Conservation (phyloP, 2,113 vertebrate species). For the Ovis aries region DNA sequence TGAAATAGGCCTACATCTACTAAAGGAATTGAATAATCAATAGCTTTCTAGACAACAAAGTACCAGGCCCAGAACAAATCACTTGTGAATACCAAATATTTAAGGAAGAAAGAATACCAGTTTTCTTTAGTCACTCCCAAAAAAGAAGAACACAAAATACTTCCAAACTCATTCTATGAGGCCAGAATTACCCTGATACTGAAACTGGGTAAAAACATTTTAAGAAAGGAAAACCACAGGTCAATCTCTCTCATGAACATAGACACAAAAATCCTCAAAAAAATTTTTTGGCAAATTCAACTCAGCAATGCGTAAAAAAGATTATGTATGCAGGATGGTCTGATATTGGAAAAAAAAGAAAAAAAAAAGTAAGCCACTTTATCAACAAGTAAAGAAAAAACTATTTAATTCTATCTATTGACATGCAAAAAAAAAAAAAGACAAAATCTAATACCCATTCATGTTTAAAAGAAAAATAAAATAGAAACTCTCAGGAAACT, state of each 20-base stretch:
- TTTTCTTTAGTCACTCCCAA: neutral
- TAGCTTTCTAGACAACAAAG: neutral
- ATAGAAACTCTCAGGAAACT: neutral
- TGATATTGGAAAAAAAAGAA: rapidly evolving
- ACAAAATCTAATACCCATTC: neutral
- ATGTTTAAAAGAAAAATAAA: neutral
- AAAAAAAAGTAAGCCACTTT: neutral
- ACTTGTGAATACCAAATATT: neutral
- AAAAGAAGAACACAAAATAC: neutral
- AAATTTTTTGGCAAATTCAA: neutral
- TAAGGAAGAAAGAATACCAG: neutral
- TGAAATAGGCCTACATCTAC: neutral
- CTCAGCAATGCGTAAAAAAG: neutral
- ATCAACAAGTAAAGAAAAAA: neutral
- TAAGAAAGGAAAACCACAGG: neutral
- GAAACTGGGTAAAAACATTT: neutral
- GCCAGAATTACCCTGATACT: neutral
- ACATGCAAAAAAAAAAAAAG: rapidly evolving
- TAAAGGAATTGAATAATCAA: neutral
- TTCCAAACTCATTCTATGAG: neutral
- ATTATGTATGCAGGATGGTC: neutral
- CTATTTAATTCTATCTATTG: neutral
- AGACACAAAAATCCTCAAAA: neutral
- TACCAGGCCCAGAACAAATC: neutral
- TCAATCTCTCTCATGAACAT: neutral